A percentile compares a stretch with the other conserved stretches of the same genome.
Conservation (phyloP, 1,140 invertebrate genomes). For the Cyclargus thomasi region DNA sequence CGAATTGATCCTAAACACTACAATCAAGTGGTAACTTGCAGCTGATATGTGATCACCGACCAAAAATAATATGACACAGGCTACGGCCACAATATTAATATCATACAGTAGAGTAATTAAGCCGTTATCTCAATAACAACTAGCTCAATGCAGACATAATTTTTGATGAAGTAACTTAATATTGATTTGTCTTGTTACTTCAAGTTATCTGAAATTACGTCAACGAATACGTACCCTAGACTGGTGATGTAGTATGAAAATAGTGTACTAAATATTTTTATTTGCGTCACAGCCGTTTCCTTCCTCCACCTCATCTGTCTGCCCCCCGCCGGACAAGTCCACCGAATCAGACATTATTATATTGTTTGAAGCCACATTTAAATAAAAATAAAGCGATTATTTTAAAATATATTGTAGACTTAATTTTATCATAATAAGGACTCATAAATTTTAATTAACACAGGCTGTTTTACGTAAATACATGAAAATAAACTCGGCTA, state of each 20-base stretch:
- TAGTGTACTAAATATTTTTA: too few relatives aligned
- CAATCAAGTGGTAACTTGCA: constrained; percentile 60
- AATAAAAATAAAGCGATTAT: constrained; percentile 13
- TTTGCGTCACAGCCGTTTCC: constrained; percentile 48
- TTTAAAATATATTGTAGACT: constrained; percentile 8
- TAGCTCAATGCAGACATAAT: too few relatives aligned
- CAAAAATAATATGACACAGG: constrained; percentile 69
- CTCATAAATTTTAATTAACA: constrained; percentile 9
- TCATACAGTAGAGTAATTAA: too few relatives aligned
- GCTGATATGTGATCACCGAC: constrained; percentile 66
- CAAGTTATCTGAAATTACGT: too few relatives aligned
- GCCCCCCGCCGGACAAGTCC: constrained; percentile 40
- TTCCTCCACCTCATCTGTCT: background rate
- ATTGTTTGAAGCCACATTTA: constrained; percentile 31
- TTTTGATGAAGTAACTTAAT: too few relatives aligned
- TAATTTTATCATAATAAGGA: constrained; percentile 7
- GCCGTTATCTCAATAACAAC: too few relatives aligned
- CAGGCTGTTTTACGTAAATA: constrained; percentile 8
- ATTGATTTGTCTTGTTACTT: too few relatives aligned
- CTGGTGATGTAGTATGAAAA: too few relatives aligned
- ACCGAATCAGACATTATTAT: constrained; percentile 57
- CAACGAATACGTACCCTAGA: too few relatives aligned
- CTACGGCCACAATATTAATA: too few relatives aligned
- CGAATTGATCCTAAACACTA: constrained; percentile 69
- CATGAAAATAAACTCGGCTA: constrained; percentile 15